Evolutionary conservation across 1,140 invertebrate genomes (phyloP).

Genomic region (Papilio polytes): DNA sequence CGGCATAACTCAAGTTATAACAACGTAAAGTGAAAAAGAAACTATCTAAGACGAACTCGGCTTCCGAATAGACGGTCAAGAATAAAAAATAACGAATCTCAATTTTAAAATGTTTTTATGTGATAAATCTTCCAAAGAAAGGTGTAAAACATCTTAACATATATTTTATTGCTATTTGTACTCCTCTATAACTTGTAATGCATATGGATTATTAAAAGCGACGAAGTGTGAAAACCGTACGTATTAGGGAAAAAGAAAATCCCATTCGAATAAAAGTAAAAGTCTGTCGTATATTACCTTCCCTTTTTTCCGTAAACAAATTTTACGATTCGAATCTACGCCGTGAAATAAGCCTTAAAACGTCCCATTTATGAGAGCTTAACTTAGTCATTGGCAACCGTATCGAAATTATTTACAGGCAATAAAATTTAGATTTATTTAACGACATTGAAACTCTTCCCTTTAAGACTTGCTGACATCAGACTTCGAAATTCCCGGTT

Average conservation of each 20-base stretch:
- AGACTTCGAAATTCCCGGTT: slow-evolving; percentile 6
- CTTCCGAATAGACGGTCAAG: too few species aligned
- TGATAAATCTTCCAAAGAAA: background rate
- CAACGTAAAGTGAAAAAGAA: too few species aligned
- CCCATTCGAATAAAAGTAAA: slow-evolving; percentile 9
- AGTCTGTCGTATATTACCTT: slow-evolving; percentile 2
- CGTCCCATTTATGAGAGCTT: slow-evolving; percentile 27
- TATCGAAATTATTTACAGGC: slow-evolving; percentile 36
- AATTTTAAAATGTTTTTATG: too few species aligned
- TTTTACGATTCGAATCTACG: slow-evolving; percentile 12
- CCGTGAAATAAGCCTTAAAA: slow-evolving; percentile 34
- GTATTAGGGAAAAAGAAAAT: background rate
- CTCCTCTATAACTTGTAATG: background rate
- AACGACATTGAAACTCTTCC: slow-evolving; percentile 28
- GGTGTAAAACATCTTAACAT: background rate
- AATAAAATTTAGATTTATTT: slow-evolving; percentile 33
- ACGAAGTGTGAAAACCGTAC: background rate
- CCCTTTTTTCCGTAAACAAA: slow-evolving; percentile 20
- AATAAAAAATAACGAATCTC: too few species aligned
- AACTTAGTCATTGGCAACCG: slow-evolving; percentile 34
- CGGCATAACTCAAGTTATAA: too few species aligned
- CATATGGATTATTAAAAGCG: slow-evolving; percentile 8
- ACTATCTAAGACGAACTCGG: too few species aligned
- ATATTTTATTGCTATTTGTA: background rate
- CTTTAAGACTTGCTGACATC: slow-evolving; percentile 25